phyloP scores from a whole-genome alignment of 35 echinoderm and acorn worm species.

The Ophiothrix spiculata region DNA sequence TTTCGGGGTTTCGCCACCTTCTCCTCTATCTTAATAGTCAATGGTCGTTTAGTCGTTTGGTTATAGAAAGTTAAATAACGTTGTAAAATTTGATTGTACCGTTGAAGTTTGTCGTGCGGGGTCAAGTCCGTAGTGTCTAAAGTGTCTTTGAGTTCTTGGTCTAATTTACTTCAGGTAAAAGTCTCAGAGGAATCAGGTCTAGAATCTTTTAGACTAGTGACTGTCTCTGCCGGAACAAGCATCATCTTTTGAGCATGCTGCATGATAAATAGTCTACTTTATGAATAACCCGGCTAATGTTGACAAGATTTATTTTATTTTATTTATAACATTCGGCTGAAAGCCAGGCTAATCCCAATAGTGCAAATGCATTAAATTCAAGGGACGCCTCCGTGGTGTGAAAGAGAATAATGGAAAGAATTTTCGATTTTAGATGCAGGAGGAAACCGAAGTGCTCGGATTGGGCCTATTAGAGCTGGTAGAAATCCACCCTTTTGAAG shows the following conservation, averaged over 20 bases:
- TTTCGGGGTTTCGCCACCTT: not conserved
- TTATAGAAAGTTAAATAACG: not conserved
- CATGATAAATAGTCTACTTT: not conserved
- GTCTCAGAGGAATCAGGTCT: not conserved
- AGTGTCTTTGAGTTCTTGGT: slow-evolving; percentile 19
- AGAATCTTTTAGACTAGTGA: not conserved
- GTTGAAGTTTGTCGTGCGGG: slow-evolving; percentile 13
- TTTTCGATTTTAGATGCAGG: no score
- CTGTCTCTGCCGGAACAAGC: not conserved
- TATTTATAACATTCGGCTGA: no score
- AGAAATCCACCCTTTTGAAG: slow-evolving; percentile 42
- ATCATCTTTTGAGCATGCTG: slow-evolving; percentile 30
- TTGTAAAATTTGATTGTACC: slow-evolving; percentile 11
- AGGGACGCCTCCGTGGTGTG: no score
- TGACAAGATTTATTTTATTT: no score
- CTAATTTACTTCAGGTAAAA: not conserved
- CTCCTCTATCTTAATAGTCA: not conserved
- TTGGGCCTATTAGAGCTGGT: slow-evolving; percentile 10
- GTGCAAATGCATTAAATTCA: no score
- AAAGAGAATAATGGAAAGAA: no score
- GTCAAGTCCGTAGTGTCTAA: slow-evolving; percentile 31
- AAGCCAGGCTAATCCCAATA: no score
- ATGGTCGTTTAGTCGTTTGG: not conserved
- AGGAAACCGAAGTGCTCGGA: no score
- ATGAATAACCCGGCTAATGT: slow-evolving; percentile 19